Evolutionary conservation across 2,797 vertebrate genomes (phyloP), one percentile per base, ranked within the genome.

Genomic region (Alectoris magna): DNA sequence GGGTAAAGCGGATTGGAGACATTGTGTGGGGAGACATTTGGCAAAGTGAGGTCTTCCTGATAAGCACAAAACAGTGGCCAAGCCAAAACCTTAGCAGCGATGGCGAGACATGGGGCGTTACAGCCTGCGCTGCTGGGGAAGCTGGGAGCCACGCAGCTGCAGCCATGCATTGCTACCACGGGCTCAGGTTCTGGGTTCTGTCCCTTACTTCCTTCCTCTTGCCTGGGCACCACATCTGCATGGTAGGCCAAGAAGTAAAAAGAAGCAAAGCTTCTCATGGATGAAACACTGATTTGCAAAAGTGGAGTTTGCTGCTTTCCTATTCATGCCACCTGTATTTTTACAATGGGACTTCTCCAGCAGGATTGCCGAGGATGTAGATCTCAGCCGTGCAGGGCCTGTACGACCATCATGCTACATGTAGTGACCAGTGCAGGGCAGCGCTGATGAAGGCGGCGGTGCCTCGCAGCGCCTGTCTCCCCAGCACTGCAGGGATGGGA

Each of bases 381-480:
- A 36, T 15, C 22, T 58, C 12, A 62, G 44, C 7, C 31, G 46
- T 23, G 66, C 16, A 15, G 19, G 17, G 26, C 34, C 51, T 10
- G 31, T n/a, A 46, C 31, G 81, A 48, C 21, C 24, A 68, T 64
- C 23, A 8, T 23, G 6, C 55, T 3, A 12, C 13, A 22, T 21
- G 6, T 5, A 34, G 36, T 3, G 8, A 38, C 2, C 0, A 0
- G 14, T 7, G 19, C 31, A 36, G 48, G 38, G 31, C 2, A 2
- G 55, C 44, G 44, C 59, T 38, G 38, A 26, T 6, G 13, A 81
- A 31, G 24, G 12, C 4, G 23, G 5, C 22, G 16, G 13, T 31
- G n/a, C 24, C 67, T 41, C 36, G 12, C 19, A 4, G 48, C 24
- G 6, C 14, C 51, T 51, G 6, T n/a, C 22, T 11, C 36, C 5